Base-by-base conservation (phyloP, 2,113 vertebrate genomes). In the Oreotragus oreotragus region DNA sequence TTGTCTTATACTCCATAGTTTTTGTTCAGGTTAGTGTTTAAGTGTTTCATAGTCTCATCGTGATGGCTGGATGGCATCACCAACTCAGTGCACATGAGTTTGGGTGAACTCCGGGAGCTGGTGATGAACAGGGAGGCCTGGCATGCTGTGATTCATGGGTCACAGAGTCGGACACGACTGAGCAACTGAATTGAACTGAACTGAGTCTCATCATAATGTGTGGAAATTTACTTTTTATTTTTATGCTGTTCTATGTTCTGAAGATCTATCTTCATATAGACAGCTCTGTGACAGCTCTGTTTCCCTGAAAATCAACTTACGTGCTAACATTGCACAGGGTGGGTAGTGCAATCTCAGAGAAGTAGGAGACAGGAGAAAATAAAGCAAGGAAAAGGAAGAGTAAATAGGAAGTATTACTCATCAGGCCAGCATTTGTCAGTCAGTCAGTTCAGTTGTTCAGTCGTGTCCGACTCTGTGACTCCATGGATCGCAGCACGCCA, bases 391-490 rank as follows among this genome's bases (percentile, higher is more conserved):
- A 91, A 45, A 51, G 43, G 11, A 25, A 80, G 23, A 62, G 17
- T 57, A 80, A 19, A 15, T 9, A 80, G 43, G 33, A 49, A 49
- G 27, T 33, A 13, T 27, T 16, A 53, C 6, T 64, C n/a, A 66
- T 55, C 79, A 84, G 27, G 36, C 27, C 19, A 51, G 17, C 77
- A 51, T 25, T 4, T 28, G 7, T 23, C 55, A 80, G 23, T 15
- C 55, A 57, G 55, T 57, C 55, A 57, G n/a, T 25, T 57, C 55
- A 57, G 55, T 57, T 9, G 3, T 3, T 57, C 8, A 57, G 55
- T 57, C 21, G 0, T 57, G 55, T 57, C 21, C 3, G 1, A 23
- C 21, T 23, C 21, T 53, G 21, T 0, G 8, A 57, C 8, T 21
- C 55, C 55, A 23, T 57, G 55, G 23, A 23, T 57, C 0, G 21